Conservation (phyloP, 2,888 invertebrate genomes). For the Graphium colonna region DNA sequence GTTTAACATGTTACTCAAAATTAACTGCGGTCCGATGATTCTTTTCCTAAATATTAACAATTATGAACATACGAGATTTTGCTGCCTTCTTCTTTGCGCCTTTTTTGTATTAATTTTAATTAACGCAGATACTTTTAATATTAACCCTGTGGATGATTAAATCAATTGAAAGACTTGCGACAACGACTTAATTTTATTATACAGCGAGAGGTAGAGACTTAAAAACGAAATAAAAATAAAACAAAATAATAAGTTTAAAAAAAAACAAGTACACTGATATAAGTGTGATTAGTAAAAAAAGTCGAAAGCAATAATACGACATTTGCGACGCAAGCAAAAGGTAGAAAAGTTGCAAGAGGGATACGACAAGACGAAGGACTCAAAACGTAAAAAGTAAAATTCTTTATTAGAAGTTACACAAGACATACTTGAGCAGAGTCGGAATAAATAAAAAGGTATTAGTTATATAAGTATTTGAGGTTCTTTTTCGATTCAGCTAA, state of each 20-base stretch:
- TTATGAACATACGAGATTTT: no score
- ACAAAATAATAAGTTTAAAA: not conserved
- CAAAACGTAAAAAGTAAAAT: conserved; percentile 18
- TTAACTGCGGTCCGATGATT: no score
- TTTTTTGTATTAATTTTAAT: no score
- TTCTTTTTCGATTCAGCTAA: not conserved
- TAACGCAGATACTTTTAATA: no score
- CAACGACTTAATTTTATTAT: no score
- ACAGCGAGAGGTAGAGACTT: no score
- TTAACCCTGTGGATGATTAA: no score
- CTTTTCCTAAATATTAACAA: no score
- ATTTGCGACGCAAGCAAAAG: not conserved
- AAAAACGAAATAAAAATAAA: not conserved
- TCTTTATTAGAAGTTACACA: conserved; percentile 20
- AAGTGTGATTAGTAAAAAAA: not conserved
- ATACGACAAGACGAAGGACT: conserved; percentile 17
- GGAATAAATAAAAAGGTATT: conserved; percentile 15
- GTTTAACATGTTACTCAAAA: no score
- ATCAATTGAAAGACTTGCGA: no score
- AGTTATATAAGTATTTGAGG: no score
- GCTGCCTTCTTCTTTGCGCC: no score
- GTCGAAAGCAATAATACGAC: not conserved
- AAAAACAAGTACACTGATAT: not conserved
- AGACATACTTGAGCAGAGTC: conserved; percentile 13
- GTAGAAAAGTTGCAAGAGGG: conserved; percentile 12